A percentile compares a stretch with the other conserved stretches of the same genome.
Conservation (phyloP, 1,140 invertebrate genomes). For the Elysia chlorotica region DNA sequence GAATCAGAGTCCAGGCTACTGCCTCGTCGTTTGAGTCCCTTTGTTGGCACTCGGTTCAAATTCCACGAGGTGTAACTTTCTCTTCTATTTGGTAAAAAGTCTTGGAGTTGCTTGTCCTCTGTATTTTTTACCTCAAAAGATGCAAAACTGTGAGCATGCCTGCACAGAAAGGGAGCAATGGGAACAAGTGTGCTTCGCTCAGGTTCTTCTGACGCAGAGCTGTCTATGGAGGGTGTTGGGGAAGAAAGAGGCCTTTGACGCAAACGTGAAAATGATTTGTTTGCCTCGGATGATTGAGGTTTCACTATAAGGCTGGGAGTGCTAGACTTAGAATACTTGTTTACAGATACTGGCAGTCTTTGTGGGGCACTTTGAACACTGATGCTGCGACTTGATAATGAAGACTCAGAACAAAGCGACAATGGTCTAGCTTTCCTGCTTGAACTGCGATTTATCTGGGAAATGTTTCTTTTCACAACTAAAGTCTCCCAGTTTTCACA, state of each 20-base stretch:
- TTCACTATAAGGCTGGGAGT: too few species aligned
- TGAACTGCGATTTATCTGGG: neutral
- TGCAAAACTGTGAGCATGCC: constrained; percentile 7
- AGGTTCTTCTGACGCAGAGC: neutral
- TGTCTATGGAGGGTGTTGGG: neutral
- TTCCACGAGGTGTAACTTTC: too few species aligned
- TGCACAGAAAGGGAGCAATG: neutral
- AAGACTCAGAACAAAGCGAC: neutral
- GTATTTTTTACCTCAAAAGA: constrained; percentile 5
- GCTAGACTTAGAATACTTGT: too few species aligned
- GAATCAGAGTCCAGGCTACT: constrained; percentile 6
- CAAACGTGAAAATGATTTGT: too few species aligned
- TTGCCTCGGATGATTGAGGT: too few species aligned
- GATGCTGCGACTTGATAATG: too few species aligned
- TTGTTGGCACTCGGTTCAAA: too few species aligned
- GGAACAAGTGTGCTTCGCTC: neutral
- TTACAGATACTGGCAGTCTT: too few species aligned
- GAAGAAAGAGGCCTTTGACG: neutral
- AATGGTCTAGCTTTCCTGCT: neutral
- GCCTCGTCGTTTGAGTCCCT: too few species aligned
- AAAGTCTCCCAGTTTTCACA: constrained; percentile 4
- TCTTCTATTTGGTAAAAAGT: too few species aligned
- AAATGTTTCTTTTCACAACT: constrained; percentile 11
- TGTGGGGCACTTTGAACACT: too few species aligned
- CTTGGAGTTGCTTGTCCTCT: too few species aligned